phyloP scores from a whole-genome alignment of 2,888 invertebrate genomes.

The Metalampra italica region DNA sequence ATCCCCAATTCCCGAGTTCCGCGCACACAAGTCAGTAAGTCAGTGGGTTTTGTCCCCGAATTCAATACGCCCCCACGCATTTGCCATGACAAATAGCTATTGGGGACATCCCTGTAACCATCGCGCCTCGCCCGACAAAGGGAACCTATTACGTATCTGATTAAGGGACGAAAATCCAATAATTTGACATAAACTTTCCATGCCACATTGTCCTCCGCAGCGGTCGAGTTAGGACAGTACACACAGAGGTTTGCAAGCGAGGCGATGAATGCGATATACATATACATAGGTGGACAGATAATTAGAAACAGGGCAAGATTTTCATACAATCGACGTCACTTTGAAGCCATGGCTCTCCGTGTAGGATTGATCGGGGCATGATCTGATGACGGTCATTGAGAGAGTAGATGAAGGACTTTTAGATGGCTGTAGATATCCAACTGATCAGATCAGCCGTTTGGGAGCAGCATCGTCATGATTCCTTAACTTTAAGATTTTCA shows the following conservation, averaged over 20 bases:
- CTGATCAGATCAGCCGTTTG: too few species aligned
- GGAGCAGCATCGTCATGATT: too few species aligned
- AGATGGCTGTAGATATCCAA: too few species aligned
- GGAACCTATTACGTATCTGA: conserved; percentile 32
- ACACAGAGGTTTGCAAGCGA: conserved; percentile 3
- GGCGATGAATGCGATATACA: conserved; percentile 10
- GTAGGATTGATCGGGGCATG: too few species aligned
- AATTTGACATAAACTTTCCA: conserved; percentile 48
- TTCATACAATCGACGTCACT: too few species aligned
- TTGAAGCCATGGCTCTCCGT: too few species aligned
- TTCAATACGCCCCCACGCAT: conserved; percentile 11
- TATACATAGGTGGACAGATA: too few species aligned
- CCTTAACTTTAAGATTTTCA: too few species aligned
- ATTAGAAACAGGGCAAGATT: too few species aligned
- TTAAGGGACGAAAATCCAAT: conserved; percentile 49
- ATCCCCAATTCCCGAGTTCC: background rate
- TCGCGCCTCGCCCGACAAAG: conserved; percentile 23
- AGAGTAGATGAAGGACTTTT: too few species aligned
- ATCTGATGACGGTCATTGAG: too few species aligned
- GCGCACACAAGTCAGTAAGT: conserved; percentile 1
- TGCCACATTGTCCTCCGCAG: conserved; percentile 28
- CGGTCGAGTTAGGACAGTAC: conserved; percentile 1
- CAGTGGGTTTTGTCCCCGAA: conserved; percentile 5
- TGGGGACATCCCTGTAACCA: conserved; percentile 20
- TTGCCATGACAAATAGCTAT: conserved; percentile 27